Percentiles rank a stretch among this genome's conserved stretches.
These are phyloP conservation scores for Rhombomys opimus DNA, from an alignment of 2,113 vertebrate species.

Conservation along the genomic window DNA sequence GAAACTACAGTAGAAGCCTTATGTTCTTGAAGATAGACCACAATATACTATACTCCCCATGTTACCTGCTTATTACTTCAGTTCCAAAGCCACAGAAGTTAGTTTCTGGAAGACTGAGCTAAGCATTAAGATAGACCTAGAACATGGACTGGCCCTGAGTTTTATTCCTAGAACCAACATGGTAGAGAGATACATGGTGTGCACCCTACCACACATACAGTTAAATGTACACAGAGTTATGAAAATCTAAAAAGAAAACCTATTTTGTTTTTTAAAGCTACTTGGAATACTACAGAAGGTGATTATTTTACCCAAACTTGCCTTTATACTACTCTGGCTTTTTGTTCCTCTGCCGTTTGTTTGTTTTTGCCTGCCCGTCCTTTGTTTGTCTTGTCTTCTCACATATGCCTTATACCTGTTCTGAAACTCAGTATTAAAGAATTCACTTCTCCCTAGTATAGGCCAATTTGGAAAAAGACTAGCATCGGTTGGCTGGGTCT, in stretches of 20 bases:
- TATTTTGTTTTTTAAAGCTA: neutral
- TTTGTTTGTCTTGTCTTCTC: conserved; percentile 24
- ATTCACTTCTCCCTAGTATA: neutral
- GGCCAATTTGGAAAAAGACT: conserved; percentile 11
- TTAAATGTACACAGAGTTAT: neutral
- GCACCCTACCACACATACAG: neutral
- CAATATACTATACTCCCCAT: neutral
- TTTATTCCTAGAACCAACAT: neutral
- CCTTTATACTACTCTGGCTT: conserved; percentile 23
- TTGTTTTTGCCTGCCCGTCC: conserved; percentile 16
- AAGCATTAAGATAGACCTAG: conserved; percentile 5
- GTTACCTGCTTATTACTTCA: conserved; percentile 37
- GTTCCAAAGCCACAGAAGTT: conserved; percentile 9
- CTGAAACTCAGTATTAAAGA: neutral
- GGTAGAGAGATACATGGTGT: neutral
- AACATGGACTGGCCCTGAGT: neutral
- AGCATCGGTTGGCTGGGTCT: neutral
- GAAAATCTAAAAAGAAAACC: neutral
- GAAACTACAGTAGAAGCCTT: neutral
- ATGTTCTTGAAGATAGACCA: neutral
- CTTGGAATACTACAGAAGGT: neutral
- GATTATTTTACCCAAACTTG: conserved; percentile 26
- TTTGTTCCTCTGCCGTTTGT: neutral
- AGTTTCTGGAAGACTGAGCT: conserved; percentile 39
- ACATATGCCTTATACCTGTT: neutral